Evolutionary conservation across 2,888 invertebrate species (phyloP), one percentile per base, ranked within the genome.

Genomic region (Melieria picta): DNA sequence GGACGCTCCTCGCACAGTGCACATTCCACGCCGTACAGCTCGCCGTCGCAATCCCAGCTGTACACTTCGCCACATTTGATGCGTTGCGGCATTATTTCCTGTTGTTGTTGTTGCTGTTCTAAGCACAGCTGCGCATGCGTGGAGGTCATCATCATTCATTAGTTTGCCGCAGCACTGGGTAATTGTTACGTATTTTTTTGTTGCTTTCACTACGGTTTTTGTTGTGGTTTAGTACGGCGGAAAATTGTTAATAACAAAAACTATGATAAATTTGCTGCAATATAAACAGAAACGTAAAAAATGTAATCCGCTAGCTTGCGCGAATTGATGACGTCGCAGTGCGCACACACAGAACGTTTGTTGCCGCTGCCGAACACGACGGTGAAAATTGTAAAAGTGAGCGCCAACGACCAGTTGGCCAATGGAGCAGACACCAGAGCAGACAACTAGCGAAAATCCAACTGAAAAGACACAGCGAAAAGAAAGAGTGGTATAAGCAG

Each of bases 21-120:
- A 72, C 83, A 84, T 77, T 82, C 84, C 52, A 84, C 78, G 43
- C 79, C 83, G 71, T 80, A 84, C 7, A 80, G 75, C 65, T 84
- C 82, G 4, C 79, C 81, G 7, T 78, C 82, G 74, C 83, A 83
- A 65, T 81, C 78, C 83, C 83, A 83, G 65, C 81, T 80, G 67
- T 79, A 84, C 6, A 84, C 80, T 10, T 79, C 81, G 61, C 83
- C 83, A 65, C 83, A 84, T 61, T 71, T 71, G 7, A 65, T 43
- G 11, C 70, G 70, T 62, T 52, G 69, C 5, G 45, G 55, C 7
- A 16, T 5, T 10, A 42, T 16, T 47, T 63, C 47, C 30, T 45
- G 13, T 3, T 42, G 64, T 5, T 7, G 55, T 6, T 16, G n/a
- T 43, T 55, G 43, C 9, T 43, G 43, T 4, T 58, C 42, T 6